Conservation (phyloP, 1,140 invertebrate genomes). For the Drosophila triauraria region DNA sequence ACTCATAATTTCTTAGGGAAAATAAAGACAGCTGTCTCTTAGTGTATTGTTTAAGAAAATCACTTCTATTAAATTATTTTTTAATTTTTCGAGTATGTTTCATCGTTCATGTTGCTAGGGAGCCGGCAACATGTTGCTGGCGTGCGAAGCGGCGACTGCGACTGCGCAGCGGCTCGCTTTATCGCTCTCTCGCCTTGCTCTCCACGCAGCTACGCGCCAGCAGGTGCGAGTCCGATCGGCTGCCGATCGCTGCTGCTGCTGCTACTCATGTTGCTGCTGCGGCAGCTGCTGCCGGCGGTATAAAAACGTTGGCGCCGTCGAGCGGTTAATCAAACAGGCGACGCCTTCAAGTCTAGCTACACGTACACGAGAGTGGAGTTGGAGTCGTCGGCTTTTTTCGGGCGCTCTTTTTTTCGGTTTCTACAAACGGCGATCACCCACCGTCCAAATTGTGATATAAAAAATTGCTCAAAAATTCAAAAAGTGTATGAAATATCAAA, state of each 20-base stretch:
- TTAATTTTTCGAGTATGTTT: background rate
- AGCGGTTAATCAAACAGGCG: slow-evolving; percentile 83
- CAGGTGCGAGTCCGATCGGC: slow-evolving; percentile 11
- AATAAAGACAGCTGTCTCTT: background rate
- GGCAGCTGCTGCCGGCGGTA: slow-evolving; percentile 47
- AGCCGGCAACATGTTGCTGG: slow-evolving; percentile 43
- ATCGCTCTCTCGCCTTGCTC: slow-evolving; percentile 39
- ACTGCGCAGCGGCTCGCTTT: slow-evolving; percentile 26
- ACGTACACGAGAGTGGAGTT: slow-evolving; percentile 84
- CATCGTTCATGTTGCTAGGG: background rate
- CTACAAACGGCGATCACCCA: slow-evolving; percentile 39
- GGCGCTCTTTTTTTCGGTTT: slow-evolving; percentile 72
- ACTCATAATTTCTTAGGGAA: background rate
- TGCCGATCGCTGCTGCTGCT: slow-evolving; percentile 14
- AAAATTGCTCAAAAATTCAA: slow-evolving; percentile 40
- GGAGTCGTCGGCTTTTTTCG: slow-evolving; percentile 79
- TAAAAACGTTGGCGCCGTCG: slow-evolving; percentile 71
- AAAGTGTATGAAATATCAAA: slow-evolving; percentile 58
- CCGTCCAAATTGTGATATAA: slow-evolving; percentile 58
- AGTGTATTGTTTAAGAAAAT: background rate
- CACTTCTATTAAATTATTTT: background rate
- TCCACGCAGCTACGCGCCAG: background rate
- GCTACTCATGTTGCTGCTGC: slow-evolving; percentile 15
- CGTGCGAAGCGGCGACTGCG: slow-evolving; percentile 11
- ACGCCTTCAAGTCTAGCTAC: slow-evolving; percentile 85